Percentiles rank a stretch among this genome's conserved stretches.
phyloP scores from a whole-genome alignment of 2,888 invertebrate genomes.

The Harpalus rubripes region DNA sequence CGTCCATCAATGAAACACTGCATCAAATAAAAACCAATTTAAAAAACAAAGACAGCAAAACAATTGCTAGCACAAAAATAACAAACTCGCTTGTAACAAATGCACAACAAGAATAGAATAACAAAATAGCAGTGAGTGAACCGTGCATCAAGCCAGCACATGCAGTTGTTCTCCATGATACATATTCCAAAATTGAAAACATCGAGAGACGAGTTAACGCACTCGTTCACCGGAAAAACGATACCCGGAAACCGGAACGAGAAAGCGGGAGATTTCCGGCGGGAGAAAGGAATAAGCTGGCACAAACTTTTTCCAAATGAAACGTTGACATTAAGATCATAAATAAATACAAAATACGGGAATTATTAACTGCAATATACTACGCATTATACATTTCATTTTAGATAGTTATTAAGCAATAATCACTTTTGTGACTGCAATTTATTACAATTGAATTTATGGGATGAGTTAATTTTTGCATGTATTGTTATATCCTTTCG shows the following conservation, averaged over 20 bases:
- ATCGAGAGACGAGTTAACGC: slow-evolving; percentile 13
- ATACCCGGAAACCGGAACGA: slow-evolving; percentile 27
- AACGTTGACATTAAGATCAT: neutral
- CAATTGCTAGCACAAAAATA: slow-evolving; percentile 28
- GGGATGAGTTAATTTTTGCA: too few species aligned
- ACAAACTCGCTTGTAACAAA: slow-evolving; percentile 20
- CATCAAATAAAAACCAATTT: slow-evolving; percentile 36
- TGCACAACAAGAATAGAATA: slow-evolving; percentile 45
- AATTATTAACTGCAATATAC: neutral
- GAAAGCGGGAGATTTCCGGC: slow-evolving; percentile 9
- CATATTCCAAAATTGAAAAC: slow-evolving; percentile 41
- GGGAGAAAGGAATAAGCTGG: neutral
- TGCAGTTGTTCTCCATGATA: slow-evolving; percentile 34
- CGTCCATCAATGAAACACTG: neutral
- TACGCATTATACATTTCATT: too few species aligned
- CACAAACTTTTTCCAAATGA: neutral
- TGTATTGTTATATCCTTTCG: too few species aligned
- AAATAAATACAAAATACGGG: neutral
- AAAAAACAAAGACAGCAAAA: slow-evolving; percentile 12
- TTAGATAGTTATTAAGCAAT: too few species aligned
- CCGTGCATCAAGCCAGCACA: slow-evolving; percentile 7
- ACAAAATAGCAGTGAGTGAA: slow-evolving; percentile 44
- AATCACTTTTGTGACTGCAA: too few species aligned
- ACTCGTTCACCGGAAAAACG: slow-evolving; percentile 11
- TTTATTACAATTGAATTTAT: too few species aligned